Percentiles rank a stretch among this genome's conserved stretches.
phyloP scores from a whole-genome alignment of 2,113 vertebrate species.

The Syngnathus typhle region DNA sequence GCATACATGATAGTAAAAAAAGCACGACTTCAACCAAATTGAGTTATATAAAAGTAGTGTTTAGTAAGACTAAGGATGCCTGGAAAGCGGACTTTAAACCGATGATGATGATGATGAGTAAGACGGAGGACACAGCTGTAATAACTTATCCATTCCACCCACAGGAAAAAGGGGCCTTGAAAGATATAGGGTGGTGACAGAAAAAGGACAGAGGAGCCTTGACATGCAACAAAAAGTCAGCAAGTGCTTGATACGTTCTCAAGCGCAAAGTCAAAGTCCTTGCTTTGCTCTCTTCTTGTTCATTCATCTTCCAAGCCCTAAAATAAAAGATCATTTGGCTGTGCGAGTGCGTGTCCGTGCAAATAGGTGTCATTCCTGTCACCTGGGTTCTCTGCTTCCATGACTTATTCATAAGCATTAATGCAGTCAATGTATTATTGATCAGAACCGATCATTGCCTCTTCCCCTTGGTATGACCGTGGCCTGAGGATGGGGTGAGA shows the following conservation, averaged over 20 bases:
- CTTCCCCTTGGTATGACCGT: slow-evolving; percentile 45
- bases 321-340: slow-evolving; percentile 39
- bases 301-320: slow-evolving; percentile 35
- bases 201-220: slow-evolving; percentile 29
- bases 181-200: slow-evolving; percentile 4
- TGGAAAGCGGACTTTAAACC: too few relatives aligned
- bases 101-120: too few relatives aligned
- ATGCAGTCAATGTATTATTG: slow-evolving; percentile 70
- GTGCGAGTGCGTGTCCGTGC: slow-evolving; percentile 24
- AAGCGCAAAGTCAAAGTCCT: slow-evolving; percentile 30
- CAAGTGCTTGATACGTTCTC: slow-evolving; percentile 39
- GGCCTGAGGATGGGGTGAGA: slow-evolving; percentile 34
- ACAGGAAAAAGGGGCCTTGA: slow-evolving; percentile 43
- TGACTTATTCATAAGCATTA: slow-evolving; percentile 68
- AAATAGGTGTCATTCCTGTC: slow-evolving; percentile 8
- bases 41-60: slow-evolving; percentile 58
- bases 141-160: slow-evolving; percentile 57
- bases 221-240: slow-evolving; percentile 45
- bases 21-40: slow-evolving; percentile 35
- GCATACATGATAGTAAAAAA: slow-evolving; percentile 28
- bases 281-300: slow-evolving; percentile 39
- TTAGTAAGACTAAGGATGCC: slow-evolving; percentile 51
- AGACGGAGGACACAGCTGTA: slow-evolving; percentile 52
- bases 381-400: slow-evolving; percentile 41
- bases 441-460: slow-evolving; percentile 58